These are phyloP conservation scores for Merluccius polli DNA, from an alignment of 2,797 vertebrate genomes.

Conservation along the genomic window DNA sequence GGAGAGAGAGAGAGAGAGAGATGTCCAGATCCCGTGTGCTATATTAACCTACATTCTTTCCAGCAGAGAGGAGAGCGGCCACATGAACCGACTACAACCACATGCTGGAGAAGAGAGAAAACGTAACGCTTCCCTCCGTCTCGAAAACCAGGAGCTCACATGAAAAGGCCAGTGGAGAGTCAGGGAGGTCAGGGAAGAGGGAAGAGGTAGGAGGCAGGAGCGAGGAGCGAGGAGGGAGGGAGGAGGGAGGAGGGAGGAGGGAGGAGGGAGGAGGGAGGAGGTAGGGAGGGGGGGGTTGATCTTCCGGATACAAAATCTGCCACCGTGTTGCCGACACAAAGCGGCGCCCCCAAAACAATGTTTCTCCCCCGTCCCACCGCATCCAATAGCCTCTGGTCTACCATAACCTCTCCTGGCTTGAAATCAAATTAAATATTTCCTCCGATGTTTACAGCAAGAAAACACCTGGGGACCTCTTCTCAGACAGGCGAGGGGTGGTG, in stretches of 20 bases:
- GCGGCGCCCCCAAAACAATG: constrained; percentile 21
- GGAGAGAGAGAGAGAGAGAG: constrained; percentile 36
- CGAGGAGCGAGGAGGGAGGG: no score
- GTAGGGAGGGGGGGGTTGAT: constrained; percentile 18
- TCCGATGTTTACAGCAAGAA: constrained; percentile 45
- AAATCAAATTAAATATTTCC: constrained; percentile 55
- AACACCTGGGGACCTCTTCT: constrained; percentile 44
- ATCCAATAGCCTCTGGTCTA: constrained; percentile 22
- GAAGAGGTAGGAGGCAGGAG: no score
- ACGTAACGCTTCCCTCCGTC: constrained; percentile 42
- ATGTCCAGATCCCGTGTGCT: constrained; percentile 63
- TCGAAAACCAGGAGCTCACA: constrained; percentile 43
- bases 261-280: no score
- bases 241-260: no score
- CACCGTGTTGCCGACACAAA: constrained; percentile 30
- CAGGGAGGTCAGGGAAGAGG: neutral
- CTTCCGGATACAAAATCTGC: constrained; percentile 39
- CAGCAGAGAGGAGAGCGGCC: constrained; percentile 47
- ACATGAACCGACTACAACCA: constrained; percentile 55
- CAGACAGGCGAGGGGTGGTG: neutral
- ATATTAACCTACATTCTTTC: constrained; percentile 72
- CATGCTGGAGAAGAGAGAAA: constrained; percentile 48
- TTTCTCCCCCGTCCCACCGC: constrained; percentile 12
- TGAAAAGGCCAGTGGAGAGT: constrained; percentile 53
- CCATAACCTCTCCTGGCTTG: constrained; percentile 24